phyloP scores from a whole-genome alignment of 2,797 vertebrate genomes.

The Lerista edwardsae region DNA sequence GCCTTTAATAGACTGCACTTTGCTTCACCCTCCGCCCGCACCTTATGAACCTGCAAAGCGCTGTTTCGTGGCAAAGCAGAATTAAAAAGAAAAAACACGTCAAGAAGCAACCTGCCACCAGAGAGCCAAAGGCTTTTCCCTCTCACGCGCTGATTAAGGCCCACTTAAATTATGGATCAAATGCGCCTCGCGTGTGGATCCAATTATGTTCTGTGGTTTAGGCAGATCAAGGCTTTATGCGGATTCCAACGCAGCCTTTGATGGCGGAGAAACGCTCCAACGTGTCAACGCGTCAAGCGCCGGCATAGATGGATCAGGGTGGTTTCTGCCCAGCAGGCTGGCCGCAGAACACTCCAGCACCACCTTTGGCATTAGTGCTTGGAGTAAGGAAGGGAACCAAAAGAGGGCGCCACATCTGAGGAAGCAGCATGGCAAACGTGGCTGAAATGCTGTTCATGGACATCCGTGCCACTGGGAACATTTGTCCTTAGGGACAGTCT shows the following conservation, averaged over 20 bases:
- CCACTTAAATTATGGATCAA: conserved; percentile 37
- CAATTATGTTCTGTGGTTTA: conserved; percentile 24
- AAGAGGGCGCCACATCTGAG: too few species aligned
- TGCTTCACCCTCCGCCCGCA: too few species aligned
- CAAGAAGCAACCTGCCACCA: rapidly evolving
- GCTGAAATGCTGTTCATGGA: too few species aligned
- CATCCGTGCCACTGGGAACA: too few species aligned
- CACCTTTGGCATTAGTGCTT: not conserved
- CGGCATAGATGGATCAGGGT: not conserved
- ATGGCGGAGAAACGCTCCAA: conserved; percentile 7
- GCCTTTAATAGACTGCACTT: too few species aligned
- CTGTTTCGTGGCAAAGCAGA: too few species aligned
- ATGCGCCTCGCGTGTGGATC: not conserved
- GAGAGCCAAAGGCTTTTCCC: too few species aligned
- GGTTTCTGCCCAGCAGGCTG: not conserved
- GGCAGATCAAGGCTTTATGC: conserved; percentile 34
- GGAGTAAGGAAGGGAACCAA: not conserved
- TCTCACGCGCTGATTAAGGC: not conserved
- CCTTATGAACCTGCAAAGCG: too few species aligned
- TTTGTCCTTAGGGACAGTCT: too few species aligned
- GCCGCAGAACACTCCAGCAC: conserved; percentile 23
- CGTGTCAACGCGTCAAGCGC: conserved; percentile 1
- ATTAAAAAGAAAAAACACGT: too few species aligned
- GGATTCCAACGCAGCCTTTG: not conserved
- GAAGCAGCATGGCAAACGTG: too few species aligned